A percentile compares a stretch with the other conserved stretches of the same genome.
Conservation (phyloP, 2,888 invertebrate species). For the Saturnia pavonia region DNA sequence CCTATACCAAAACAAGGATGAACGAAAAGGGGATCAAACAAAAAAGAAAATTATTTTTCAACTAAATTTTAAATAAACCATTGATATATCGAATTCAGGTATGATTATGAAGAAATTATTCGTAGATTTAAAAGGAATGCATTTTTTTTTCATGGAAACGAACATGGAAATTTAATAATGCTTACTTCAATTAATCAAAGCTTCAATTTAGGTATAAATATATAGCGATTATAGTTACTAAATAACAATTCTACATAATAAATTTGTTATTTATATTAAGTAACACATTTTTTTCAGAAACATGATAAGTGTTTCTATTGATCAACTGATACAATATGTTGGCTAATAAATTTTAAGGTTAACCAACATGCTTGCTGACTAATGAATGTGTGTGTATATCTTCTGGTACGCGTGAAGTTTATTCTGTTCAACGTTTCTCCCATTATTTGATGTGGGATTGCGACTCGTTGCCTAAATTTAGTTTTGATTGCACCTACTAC, state of each 20-base stretch:
- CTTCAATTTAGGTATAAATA: background rate
- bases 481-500: slow-evolving; percentile 65
- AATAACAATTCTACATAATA: background rate
- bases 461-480: slow-evolving; percentile 63
- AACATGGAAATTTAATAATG: no score
- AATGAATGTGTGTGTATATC: slow-evolving; percentile 41
- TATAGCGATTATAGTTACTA: background rate
- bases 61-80: no score
- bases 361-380: slow-evolving; percentile 21
- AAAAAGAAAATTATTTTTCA: background rate
- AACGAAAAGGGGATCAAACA: background rate
- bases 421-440: slow-evolving; percentile 67
- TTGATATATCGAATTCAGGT: no score
- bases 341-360: background rate
- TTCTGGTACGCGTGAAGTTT: slow-evolving; percentile 57
- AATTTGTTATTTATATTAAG: background rate
- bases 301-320: background rate
- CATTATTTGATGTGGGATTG: slow-evolving; percentile 76
- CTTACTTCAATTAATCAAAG: no score
- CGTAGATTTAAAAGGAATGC: no score
- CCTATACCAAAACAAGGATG: no score
- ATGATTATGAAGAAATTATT: no score
- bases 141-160: no score
- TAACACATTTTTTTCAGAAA: background rate
- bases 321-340: background rate